phyloP scores from a whole-genome alignment of 2,888 invertebrate genomes.

The Troilus luridus region DNA sequence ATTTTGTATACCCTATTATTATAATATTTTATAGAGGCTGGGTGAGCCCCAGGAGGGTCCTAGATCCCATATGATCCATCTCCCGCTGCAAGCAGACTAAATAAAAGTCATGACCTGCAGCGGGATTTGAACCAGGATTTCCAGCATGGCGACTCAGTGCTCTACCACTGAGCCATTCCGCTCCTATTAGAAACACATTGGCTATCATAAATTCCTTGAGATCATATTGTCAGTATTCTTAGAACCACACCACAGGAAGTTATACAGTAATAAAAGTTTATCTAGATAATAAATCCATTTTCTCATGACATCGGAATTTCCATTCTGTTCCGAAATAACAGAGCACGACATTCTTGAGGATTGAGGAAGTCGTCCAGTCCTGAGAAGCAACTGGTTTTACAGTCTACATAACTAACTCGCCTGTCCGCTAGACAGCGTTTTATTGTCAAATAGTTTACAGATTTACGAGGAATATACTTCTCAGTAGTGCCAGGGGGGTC shows the following conservation, averaged over 20 bases:
- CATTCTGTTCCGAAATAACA: background rate
- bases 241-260: background rate
- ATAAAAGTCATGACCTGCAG: no score
- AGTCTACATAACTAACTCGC: background rate
- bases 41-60: no score
- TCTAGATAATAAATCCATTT: background rate
- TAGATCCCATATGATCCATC: no score
- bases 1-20: no score
- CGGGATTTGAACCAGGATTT: no score
- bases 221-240: background rate
- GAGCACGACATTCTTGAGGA: background rate
- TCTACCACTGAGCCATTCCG: no score
- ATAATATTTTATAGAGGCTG: no score
- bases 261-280: background rate
- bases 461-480: background rate
- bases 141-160: no score
- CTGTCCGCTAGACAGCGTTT: background rate
- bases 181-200: background rate
- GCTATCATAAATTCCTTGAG: background rate
- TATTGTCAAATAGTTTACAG: background rate
- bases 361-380: background rate
- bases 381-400: background rate
- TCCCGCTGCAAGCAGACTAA: no score
- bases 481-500: background rate
- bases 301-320: background rate